Conservation (phyloP, 2,888 invertebrate genomes). For the Cheilosia impressa region DNA sequence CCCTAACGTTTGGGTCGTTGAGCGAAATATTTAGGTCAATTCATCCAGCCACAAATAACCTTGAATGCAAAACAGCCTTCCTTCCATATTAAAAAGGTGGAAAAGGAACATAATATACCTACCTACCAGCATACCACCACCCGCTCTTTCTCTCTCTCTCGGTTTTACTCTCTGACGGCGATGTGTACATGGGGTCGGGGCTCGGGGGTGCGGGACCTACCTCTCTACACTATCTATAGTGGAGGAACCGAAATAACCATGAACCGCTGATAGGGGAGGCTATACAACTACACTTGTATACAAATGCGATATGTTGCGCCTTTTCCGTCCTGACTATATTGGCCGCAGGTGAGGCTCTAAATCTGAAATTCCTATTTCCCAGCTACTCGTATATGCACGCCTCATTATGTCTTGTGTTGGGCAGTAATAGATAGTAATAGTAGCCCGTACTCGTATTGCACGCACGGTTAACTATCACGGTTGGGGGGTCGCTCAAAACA, state of each 20-base stretch:
- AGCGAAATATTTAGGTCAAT: slow-evolving; percentile 83
- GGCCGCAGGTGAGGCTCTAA: neutral
- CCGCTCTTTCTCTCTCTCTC: slow-evolving; percentile 43
- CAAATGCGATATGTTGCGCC: slow-evolving; percentile 37
- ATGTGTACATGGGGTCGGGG: neutral
- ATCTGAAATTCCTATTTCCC: neutral
- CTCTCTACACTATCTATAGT: slow-evolving; percentile 40
- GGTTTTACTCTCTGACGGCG: neutral
- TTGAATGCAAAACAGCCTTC: slow-evolving; percentile 83
- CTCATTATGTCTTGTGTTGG: slow-evolving; percentile 54
- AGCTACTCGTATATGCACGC: slow-evolving; percentile 5
- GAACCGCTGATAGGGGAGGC: slow-evolving; percentile 61
- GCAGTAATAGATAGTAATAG: slow-evolving; percentile 67
- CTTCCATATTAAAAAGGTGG: slow-evolving; percentile 55
- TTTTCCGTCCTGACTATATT: neutral
- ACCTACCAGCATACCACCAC: slow-evolving; percentile 15
- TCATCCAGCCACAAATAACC: slow-evolving; percentile 83
- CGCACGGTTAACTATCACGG: slow-evolving; percentile 56
- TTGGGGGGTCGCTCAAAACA: slow-evolving; percentile 23
- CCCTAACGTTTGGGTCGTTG: slow-evolving; percentile 83
- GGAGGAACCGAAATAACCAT: slow-evolving; percentile 57
- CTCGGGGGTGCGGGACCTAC: slow-evolving; percentile 14
- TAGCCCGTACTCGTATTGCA: slow-evolving; percentile 55
- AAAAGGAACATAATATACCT: slow-evolving; percentile 1
- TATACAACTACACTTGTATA: slow-evolving; percentile 12